Evolutionary conservation across 2,888 invertebrate species (phyloP), one percentile per base, ranked within the genome.

Genomic region (Drosophila yooni): DNA sequence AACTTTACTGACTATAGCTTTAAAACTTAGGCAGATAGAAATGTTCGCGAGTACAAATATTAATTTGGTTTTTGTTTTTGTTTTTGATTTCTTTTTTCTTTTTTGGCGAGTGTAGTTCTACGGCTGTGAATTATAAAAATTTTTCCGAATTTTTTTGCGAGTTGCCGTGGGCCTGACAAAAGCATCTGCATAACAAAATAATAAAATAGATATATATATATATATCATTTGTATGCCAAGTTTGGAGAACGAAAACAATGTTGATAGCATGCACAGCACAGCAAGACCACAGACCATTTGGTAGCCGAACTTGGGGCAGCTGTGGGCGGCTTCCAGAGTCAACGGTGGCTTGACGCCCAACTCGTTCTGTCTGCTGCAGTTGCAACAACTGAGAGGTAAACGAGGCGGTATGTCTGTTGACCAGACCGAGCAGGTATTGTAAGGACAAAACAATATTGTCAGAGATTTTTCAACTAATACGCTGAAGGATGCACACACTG

Each of bases 191-290:
- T 18, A 6, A 11, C 18, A 51, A 11, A 7, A 43, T 2, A 15
- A n/a, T n/a, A n/a, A n/a, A n/a, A n/a, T 25, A 46, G 3, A 3
- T 13, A n/a, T n/a, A n/a, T 40, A n/a, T n/a, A n/a, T 46, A 13
- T 11, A 40, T n/a, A n/a, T 11, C 15, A 21, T 8, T 15, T 8
- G 1, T 25, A n/a, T 13, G n/a, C 5, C 13, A 56, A 38, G 36
- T 27, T 36, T 27, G 11, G 6, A 54, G 36, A 18, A 25, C 10
- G 34, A 54, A 27, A 56, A n/a, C 27, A 38, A n/a, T 36, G 27
- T 56, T 38, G 27, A 38, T 38, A 56, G 27, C 56, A 29, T 29
- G 38, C n/a, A 56, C 56, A 56, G 56, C 56, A 38, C 54, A 54
- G 54, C 34, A 25, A 34, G 56, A 27, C n/a, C 27, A 27, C 13